Evolutionary conservation across 2,888 invertebrate species (phyloP).

Genomic region (Eupithecia pulchellata): DNA sequence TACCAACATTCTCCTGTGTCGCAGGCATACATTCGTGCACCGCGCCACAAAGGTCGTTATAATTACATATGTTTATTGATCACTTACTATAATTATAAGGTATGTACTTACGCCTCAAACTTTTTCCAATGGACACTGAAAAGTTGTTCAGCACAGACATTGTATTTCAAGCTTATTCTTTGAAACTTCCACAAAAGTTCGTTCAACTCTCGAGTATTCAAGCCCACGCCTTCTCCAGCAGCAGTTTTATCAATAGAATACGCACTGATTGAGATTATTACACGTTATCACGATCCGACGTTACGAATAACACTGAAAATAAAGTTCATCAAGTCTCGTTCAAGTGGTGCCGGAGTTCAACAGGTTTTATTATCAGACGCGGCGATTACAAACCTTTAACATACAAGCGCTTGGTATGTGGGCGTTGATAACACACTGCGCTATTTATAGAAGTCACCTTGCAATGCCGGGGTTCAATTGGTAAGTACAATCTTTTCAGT

Average conservation of each 20-base stretch:
- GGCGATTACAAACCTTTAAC: constrained; percentile 55
- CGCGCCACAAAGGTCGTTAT: too few species aligned
- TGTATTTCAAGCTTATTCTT: constrained; percentile 15
- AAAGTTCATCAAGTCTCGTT: constrained; percentile 12
- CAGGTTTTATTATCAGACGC: constrained; percentile 56
- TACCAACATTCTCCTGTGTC: too few species aligned
- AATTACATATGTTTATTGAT: too few species aligned
- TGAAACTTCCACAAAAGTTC: constrained; percentile 24
- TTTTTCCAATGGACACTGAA: constrained; percentile 72
- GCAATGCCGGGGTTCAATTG: constrained; percentile 21
- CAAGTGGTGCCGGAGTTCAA: constrained; percentile 15
- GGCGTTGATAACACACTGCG: constrained; percentile 34
- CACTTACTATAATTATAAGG: too few species aligned
- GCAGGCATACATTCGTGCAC: too few species aligned
- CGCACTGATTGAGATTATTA: constrained; percentile 4
- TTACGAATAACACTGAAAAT: constrained; percentile 7
- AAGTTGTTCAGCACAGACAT: constrained; percentile 80
- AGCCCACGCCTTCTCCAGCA: constrained; percentile 10
- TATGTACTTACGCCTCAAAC: constrained; percentile 72
- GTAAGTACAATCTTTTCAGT: constrained; percentile 1
- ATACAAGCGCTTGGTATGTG: constrained; percentile 31
- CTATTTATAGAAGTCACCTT: constrained; percentile 30
- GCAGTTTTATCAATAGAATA: constrained; percentile 14
- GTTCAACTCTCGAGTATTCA: constrained; percentile 41
- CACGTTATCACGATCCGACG: constrained; percentile 15